phyloP scores from a whole-genome alignment of 2,113 vertebrate genomes.

The Zosterops japonicus region DNA sequence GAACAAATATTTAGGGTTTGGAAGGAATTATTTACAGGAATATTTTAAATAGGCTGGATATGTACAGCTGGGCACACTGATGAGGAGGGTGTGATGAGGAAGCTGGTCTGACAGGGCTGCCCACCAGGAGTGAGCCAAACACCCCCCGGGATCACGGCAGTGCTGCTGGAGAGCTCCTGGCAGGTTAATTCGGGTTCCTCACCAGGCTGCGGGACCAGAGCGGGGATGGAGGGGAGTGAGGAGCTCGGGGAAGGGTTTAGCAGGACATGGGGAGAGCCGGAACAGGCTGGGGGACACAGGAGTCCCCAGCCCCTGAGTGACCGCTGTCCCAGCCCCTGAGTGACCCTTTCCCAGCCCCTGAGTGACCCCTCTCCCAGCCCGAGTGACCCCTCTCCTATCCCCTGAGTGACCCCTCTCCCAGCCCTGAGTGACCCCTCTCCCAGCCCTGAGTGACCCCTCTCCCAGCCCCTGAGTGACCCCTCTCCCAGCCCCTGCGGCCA shows the following conservation, averaged over 20 bases:
- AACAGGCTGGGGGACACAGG: fast-evolving
- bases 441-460: neutral
- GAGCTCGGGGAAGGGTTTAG: neutral
- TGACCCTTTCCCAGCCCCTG: no score
- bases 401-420: no score
- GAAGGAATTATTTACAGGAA: neutral
- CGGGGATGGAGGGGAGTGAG: fast-evolving
- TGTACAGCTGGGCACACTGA: neutral
- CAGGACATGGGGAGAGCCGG: fast-evolving
- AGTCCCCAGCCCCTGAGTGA: neutral
- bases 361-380: neutral
- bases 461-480: neutral
- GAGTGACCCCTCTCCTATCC: neutral
- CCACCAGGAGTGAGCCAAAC: fast-evolving
- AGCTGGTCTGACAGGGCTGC: neutral
- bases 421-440: neutral
- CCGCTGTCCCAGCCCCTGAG: no score
- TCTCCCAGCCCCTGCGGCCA: fast-evolving
- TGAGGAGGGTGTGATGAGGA: neutral
- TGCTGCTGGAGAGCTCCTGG: fast-evolving
- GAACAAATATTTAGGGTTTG: neutral
- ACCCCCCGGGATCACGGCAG: fast-evolving
- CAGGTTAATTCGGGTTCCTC: fast-evolving
- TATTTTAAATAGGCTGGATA: neutral
- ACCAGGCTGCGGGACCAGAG: fast-evolving